These are phyloP conservation scores for Calephelis nemesis DNA, from an alignment of 1,140 invertebrate genomes.

Conservation along the genomic window DNA sequence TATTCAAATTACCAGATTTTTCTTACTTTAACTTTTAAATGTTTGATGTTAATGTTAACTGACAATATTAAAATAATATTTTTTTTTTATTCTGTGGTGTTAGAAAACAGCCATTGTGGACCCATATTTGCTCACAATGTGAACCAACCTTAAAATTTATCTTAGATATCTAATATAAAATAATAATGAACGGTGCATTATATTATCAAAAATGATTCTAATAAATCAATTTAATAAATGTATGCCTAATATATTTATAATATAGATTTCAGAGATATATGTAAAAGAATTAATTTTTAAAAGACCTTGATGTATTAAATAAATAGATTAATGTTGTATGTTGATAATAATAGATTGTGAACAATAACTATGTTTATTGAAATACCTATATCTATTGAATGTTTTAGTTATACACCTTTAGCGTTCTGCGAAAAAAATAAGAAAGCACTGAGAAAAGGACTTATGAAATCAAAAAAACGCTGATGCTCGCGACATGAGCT, in stretches of 20 bases:
- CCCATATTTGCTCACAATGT: not conserved
- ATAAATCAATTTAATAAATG: slow-evolving; percentile 12
- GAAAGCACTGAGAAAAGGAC: no score
- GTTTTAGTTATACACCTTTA: no score
- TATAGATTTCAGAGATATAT: slow-evolving; percentile 27
- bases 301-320: slow-evolving; percentile 42
- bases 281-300: slow-evolving; percentile 31
- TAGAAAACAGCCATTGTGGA: no score
- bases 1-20: no score
- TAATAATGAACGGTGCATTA: slow-evolving; percentile 26
- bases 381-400: no score
- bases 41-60: no score
- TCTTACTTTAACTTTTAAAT: no score
- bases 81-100: no score
- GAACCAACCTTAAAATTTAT: not conserved
- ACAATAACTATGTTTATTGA: slow-evolving; percentile 24
- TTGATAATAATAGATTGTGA: slow-evolving; percentile 34
- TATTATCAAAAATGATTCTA: slow-evolving; percentile 8
- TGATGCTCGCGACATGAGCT: no score
- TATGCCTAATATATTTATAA: slow-evolving; percentile 32
- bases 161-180: slow-evolving; percentile 10
- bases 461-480: no score
- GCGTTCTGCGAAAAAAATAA: no score
- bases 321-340: slow-evolving; percentile 39
- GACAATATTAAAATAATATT: no score